A percentile compares a stretch with the other conserved stretches of the same genome.
These are phyloP conservation scores for Mercenaria mercenaria DNA, from an alignment of 1,140 invertebrate species.

Conservation along the genomic window DNA sequence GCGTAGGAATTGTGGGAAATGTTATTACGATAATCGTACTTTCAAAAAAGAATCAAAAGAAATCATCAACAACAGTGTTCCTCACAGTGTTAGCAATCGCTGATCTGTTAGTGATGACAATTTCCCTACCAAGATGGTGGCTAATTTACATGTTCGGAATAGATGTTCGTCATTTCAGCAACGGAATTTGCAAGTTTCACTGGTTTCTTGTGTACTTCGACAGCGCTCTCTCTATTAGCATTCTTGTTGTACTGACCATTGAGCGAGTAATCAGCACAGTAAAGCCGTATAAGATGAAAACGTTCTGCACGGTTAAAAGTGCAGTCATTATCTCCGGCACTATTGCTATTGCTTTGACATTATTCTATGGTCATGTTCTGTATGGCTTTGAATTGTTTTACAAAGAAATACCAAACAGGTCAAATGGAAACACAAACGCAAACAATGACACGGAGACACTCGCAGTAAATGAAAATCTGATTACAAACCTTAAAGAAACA, in stretches of 20 bases:
- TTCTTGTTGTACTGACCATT: slow-evolving; percentile 71
- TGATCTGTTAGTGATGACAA: slow-evolving; percentile 67
- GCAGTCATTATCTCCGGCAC: background rate
- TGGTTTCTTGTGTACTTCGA: slow-evolving; percentile 64
- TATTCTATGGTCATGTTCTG: background rate
- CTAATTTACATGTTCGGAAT: slow-evolving; percentile 57
- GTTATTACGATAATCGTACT: slow-evolving; percentile 65
- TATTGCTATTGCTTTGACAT: background rate
- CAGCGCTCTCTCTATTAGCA: slow-evolving; percentile 64
- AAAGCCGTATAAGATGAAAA: slow-evolving; percentile 67
- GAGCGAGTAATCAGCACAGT: slow-evolving; percentile 72
- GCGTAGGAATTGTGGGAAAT: slow-evolving; percentile 70
- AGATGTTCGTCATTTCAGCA: slow-evolving; percentile 62
- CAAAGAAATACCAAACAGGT: background rate
- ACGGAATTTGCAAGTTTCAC: slow-evolving; percentile 67
- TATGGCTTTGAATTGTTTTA: background rate
- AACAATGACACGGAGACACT: background rate
- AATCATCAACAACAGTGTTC: slow-evolving; percentile 58
- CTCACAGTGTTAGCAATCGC: slow-evolving; percentile 66
- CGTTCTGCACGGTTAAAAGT: slow-evolving; percentile 30
- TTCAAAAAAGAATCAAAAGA: background rate
- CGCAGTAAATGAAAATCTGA: background rate
- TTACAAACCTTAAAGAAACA: no score
- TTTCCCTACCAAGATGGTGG: slow-evolving; percentile 70
- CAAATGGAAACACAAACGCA: background rate